Evolutionary conservation across 2,888 invertebrate genomes (phyloP).

Genomic region (Sinotaia quadrata): DNA sequence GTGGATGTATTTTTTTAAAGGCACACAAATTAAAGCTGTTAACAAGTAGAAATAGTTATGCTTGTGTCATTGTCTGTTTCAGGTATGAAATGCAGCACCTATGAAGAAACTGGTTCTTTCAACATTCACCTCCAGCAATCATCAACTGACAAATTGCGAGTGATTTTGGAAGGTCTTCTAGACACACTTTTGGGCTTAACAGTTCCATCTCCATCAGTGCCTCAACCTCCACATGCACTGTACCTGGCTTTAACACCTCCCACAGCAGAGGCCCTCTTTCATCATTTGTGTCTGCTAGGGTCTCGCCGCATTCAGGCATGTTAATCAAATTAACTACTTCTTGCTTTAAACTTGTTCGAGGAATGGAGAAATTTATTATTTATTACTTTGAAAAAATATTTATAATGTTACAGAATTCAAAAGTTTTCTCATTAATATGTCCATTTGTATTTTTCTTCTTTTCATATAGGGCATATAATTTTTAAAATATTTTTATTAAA

Average conservation of each 20-base stretch:
- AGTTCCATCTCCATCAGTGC: conserved; percentile 71
- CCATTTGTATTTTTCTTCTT: too few species aligned
- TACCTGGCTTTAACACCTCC: conserved; percentile 62
- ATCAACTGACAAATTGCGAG: conserved; percentile 87
- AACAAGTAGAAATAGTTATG: too few species aligned
- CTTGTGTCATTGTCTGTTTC: too few species aligned
- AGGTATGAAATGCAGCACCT: conserved; percentile 48
- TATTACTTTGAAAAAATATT: too few species aligned
- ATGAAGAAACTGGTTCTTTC: conserved; percentile 63
- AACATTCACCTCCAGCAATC: conserved; percentile 75
- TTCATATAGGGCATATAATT: too few species aligned
- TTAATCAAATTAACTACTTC: not conserved
- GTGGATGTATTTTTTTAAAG: too few species aligned
- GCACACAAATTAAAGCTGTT: too few species aligned
- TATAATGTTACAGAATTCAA: too few species aligned
- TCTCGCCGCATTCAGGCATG: conserved; percentile 81
- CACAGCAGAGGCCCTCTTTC: conserved; percentile 78
- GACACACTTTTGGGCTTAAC: conserved; percentile 80
- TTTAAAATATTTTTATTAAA: too few species aligned
- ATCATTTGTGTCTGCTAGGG: conserved; percentile 83
- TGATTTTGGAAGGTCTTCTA: conserved; percentile 85
- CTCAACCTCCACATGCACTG: conserved; percentile 58
- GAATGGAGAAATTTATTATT: too few species aligned
- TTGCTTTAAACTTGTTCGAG: too few species aligned
- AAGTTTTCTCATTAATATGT: too few species aligned